phyloP scores from a whole-genome alignment of 30 jellyfish, hydroid and myxozoan species.

The Aurelia coerulea region DNA sequence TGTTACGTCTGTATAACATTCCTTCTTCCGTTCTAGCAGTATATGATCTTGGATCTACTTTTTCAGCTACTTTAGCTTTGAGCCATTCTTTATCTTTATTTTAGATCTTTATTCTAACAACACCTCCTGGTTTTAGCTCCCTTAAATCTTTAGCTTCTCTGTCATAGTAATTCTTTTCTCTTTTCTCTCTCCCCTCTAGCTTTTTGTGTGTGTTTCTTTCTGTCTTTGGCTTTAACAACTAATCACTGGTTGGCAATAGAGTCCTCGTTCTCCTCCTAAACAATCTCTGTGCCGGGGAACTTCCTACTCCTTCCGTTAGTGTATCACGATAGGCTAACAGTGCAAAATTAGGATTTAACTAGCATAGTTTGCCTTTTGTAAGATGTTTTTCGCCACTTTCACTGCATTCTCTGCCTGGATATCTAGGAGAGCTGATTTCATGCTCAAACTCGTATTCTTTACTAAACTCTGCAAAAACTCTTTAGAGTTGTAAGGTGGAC shows the following conservation, averaged over 20 bases:
- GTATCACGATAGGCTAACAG: constrained; percentile 15
- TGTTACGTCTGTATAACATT: too few relatives aligned
- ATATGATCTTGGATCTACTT: constrained; percentile 26
- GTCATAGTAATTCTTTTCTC: too few relatives aligned
- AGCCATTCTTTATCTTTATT: constrained; percentile 18
- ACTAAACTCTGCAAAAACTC: constrained; percentile 38
- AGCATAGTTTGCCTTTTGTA: constrained; percentile 29
- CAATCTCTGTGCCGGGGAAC: constrained; percentile 57
- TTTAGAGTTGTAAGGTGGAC: constrained; percentile 47
- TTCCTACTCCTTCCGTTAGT: not conserved
- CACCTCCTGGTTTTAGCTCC: too few relatives aligned
- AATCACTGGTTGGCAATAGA: constrained; percentile 46
- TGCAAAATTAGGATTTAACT: constrained; percentile 44
- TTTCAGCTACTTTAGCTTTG: constrained; percentile 38
- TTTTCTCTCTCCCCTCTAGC: not conserved
- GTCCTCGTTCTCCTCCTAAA: constrained; percentile 57
- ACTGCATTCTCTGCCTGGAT: constrained; percentile 56
- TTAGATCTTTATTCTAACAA: too few relatives aligned
- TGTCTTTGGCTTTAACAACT: constrained; percentile 31
- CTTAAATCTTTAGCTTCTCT: too few relatives aligned
- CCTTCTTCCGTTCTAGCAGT: not conserved
- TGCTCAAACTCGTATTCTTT: constrained; percentile 52
- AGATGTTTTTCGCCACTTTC: constrained; percentile 20
- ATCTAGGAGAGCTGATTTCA: constrained; percentile 21
- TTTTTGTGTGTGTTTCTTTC: constrained; percentile 21